phyloP scores from a whole-genome alignment of 2,888 invertebrate species.

The Ochropleura plecta region DNA sequence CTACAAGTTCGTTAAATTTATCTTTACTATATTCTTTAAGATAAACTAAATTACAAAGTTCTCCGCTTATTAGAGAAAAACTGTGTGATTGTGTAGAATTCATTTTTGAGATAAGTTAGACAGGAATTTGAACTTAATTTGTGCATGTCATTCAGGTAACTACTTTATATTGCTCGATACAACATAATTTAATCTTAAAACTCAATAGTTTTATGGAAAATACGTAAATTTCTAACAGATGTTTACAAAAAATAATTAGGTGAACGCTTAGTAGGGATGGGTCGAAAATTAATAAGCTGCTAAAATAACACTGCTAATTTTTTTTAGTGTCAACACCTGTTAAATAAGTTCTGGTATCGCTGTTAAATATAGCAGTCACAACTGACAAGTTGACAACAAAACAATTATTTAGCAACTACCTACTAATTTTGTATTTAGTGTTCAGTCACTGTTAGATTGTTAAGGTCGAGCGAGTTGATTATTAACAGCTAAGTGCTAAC shows the following conservation, averaged over 20 bases:
- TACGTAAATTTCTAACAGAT: slow-evolving; percentile 29
- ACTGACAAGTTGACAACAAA: too few relatives aligned
- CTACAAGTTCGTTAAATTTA: slow-evolving; percentile 89
- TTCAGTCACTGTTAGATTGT: too few relatives aligned
- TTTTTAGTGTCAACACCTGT: too few relatives aligned
- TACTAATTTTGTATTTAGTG: too few relatives aligned
- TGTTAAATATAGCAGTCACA: too few relatives aligned
- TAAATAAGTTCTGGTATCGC: too few relatives aligned
- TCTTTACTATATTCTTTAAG: slow-evolving; percentile 84
- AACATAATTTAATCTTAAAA: neutral
- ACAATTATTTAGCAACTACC: too few relatives aligned
- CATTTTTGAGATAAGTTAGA: slow-evolving; percentile 60
- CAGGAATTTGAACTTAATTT: neutral
- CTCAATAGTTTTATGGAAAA: neutral
- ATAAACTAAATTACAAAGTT: slow-evolving; percentile 81
- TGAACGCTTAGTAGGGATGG: too few relatives aligned
- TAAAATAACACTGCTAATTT: too few relatives aligned
- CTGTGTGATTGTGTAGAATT: slow-evolving; percentile 71
- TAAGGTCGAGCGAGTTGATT: too few relatives aligned
- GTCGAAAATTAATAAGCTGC: neutral
- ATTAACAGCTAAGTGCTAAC: too few relatives aligned
- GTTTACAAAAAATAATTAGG: neutral
- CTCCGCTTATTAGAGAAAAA: slow-evolving; percentile 80
- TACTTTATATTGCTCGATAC: neutral
- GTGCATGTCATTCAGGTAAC: slow-evolving; percentile 8